phyloP scores from a whole-genome alignment of 2,113 vertebrate species.

The Esox niger region DNA sequence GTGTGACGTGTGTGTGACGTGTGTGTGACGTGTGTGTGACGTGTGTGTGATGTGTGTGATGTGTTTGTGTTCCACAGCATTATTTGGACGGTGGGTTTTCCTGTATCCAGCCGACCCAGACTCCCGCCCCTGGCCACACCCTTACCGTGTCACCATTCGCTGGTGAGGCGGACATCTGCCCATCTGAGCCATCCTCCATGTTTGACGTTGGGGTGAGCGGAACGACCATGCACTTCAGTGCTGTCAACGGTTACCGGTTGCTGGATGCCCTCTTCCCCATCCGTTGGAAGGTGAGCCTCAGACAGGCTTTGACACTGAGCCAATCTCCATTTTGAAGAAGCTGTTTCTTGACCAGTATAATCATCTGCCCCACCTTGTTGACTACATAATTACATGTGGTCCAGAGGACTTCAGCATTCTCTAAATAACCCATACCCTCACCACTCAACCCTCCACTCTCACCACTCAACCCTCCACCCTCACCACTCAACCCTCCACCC shows the following conservation, averaged over 20 bases:
- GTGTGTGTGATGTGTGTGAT: not conserved
- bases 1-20: not conserved
- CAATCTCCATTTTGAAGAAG: too few species aligned
- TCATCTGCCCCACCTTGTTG: too few species aligned
- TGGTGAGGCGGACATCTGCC: conserved; percentile 87
- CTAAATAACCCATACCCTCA: too few species aligned
- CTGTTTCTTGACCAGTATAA: too few species aligned
- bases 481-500: too few species aligned
- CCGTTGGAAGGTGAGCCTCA: conserved; percentile 69
- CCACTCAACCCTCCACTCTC: too few species aligned
- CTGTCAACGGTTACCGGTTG: conserved; percentile 78
- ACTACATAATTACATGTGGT: too few species aligned
- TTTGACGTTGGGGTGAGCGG: conserved; percentile 76
- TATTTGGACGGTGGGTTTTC: conserved; percentile 88
- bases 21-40: not conserved
- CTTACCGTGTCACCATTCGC: conserved; percentile 88
- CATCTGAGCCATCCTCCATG: conserved; percentile 65
- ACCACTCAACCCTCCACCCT: too few species aligned
- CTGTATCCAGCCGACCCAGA: conserved; percentile 75
- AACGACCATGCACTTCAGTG: conserved; percentile 73
- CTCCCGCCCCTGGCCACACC: conserved; percentile 50
- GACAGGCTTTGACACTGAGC: too few species aligned
- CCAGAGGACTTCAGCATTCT: too few species aligned
- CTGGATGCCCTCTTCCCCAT: conserved; percentile 78
- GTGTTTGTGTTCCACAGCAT: conserved; percentile 60